These are phyloP conservation scores for Trichonephila inaurata DNA, from an alignment of 1,140 invertebrate species.

Conservation along the genomic window DNA sequence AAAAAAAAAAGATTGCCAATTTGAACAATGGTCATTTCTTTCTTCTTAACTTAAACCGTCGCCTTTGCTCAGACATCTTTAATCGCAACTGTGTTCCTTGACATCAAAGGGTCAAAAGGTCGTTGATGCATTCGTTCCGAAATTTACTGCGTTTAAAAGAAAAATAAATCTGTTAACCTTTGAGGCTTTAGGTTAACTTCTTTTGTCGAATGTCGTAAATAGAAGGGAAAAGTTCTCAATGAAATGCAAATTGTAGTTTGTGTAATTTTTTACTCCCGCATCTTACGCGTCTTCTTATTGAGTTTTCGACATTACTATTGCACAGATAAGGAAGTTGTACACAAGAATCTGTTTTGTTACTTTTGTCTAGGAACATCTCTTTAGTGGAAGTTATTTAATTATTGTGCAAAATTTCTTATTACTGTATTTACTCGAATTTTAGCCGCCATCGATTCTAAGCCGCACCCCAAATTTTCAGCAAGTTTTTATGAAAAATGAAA, in stretches of 20 bases:
- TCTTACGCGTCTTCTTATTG: neutral
- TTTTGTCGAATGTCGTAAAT: neutral
- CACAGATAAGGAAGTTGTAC: neutral
- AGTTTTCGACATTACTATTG: neutral
- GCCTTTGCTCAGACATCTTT: neutral
- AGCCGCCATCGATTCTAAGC: no score
- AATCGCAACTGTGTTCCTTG: constrained; percentile 2
- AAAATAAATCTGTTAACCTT: constrained; percentile 62
- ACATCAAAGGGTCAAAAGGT: constrained; percentile 28
- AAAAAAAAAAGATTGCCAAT: neutral
- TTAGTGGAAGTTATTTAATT: no score
- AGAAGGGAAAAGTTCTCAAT: neutral
- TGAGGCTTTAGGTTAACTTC: neutral
- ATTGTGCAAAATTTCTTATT: no score
- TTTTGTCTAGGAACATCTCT: no score
- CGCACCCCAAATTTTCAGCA: no score
- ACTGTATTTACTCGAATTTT: no score
- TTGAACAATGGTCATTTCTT: neutral
- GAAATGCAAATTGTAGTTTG: neutral
- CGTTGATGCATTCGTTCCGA: neutral
- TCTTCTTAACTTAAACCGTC: neutral
- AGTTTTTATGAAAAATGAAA: no score
- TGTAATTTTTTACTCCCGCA: neutral
- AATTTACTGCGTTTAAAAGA: neutral
- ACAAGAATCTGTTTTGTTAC: neutral